Percentiles rank a stretch among this genome's conserved stretches.
Evolutionary conservation across 2,113 vertebrate species (phyloP).

Genomic region (Grammomys dolichurus): DNA sequence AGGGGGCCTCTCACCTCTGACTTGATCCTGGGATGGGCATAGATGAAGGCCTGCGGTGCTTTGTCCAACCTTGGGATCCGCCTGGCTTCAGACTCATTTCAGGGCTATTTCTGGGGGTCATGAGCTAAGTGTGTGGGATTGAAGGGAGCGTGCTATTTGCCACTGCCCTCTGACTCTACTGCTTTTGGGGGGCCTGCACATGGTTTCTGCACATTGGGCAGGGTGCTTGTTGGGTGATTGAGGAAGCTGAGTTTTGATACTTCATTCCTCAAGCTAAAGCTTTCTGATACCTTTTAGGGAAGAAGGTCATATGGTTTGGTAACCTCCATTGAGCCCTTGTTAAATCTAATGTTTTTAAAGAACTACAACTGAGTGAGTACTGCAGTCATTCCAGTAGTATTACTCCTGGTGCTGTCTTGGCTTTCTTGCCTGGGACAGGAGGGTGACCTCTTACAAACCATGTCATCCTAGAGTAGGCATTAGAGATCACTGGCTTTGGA

Average conservation of each 20-base stretch:
- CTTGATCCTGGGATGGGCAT: constrained; percentile 41
- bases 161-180: not conserved
- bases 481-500: constrained; percentile 40
- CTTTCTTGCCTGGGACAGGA: constrained; percentile 31
- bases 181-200: not conserved
- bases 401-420: not conserved
- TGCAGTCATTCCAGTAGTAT: not conserved
- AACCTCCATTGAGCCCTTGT: not conserved
- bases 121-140: not conserved
- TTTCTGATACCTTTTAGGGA: constrained; percentile 29
- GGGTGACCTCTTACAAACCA: constrained; percentile 14
- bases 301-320: constrained; percentile 13
- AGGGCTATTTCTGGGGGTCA: constrained; percentile 7
- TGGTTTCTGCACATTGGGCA: not conserved
- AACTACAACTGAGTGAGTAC: not conserved
- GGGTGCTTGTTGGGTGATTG: not conserved
- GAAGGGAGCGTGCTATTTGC: not conserved
- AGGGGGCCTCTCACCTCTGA: constrained; percentile 68
- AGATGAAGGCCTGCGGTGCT: constrained; percentile 53
- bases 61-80: constrained; percentile 66
- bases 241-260: constrained; percentile 47
- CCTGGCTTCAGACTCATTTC: constrained; percentile 24
- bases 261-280: not conserved
- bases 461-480: constrained; percentile 35
- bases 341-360: constrained; percentile 44